Evolutionary conservation across 2,888 invertebrate species (phyloP).

Genomic region (Allygus modestus): DNA sequence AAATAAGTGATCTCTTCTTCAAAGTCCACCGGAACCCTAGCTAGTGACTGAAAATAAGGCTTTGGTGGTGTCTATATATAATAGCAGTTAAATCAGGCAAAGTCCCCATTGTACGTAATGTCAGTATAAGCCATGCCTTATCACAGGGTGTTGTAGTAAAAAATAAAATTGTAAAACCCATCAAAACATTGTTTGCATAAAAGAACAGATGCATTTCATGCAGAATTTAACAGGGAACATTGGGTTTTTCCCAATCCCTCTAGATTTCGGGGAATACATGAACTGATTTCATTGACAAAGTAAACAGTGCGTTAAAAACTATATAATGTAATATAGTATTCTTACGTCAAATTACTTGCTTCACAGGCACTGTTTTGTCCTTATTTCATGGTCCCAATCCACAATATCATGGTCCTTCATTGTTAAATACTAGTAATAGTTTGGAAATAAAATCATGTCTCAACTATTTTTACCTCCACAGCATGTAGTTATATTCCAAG

Average conservation of each 20-base stretch:
- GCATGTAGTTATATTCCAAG: too few species aligned
- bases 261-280: neutral
- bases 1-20: neutral
- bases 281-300: too few species aligned
- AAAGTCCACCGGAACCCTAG: neutral
- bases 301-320: too few species aligned
- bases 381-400: neutral
- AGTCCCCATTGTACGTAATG: neutral
- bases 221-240: neutral
- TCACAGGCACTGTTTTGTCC: neutral
- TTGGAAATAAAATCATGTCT: too few species aligned
- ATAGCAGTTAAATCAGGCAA: neutral
- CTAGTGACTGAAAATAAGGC: constrained; percentile 4
- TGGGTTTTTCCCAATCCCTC: neutral
- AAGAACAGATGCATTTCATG: too few species aligned
- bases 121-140: neutral
- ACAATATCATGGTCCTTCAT: neutral
- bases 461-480: too few species aligned
- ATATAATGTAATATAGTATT: neutral
- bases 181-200: too few species aligned
- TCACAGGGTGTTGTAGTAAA: neutral
- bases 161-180: neutral
- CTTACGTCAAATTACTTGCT: neutral
- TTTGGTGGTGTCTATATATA: neutral
- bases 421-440: too few species aligned